phyloP scores from a whole-genome alignment of 2,113 vertebrate species.

The Siniperca knerii region DNA sequence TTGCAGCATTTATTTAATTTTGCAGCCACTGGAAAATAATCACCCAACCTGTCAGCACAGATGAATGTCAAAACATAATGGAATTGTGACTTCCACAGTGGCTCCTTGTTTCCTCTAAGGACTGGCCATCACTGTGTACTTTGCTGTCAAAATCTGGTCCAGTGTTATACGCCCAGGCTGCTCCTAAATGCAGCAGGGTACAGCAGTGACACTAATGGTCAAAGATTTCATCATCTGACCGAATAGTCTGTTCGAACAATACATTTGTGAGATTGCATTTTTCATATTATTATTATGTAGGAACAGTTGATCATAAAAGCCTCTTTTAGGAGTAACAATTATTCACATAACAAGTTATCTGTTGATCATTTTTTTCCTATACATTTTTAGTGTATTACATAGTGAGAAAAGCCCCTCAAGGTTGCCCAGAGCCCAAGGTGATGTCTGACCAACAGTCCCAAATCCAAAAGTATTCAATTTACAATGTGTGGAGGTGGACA shows the following conservation, averaged over 20 bases:
- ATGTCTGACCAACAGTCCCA: not conserved
- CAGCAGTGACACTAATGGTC: conserved; percentile 23
- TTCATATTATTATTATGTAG: not conserved
- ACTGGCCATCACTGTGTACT: conserved; percentile 37
- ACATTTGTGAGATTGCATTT: not conserved
- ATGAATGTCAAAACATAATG: conserved; percentile 58
- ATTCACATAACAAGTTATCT: not conserved
- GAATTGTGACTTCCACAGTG: conserved; percentile 40
- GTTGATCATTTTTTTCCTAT: not conserved
- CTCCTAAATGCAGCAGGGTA: not conserved
- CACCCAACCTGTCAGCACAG: conserved; percentile 35
- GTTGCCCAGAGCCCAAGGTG: not conserved
- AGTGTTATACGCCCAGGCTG: not conserved
- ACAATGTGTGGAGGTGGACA: too few relatives aligned
- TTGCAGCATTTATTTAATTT: conserved; percentile 64
- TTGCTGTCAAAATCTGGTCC: conserved; percentile 32
- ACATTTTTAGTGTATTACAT: not conserved
- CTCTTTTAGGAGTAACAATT: not conserved
- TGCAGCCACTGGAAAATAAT: conserved; percentile 51
- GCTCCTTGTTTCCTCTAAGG: conserved; percentile 39
- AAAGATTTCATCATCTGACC: conserved; percentile 43
- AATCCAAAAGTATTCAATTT: not conserved
- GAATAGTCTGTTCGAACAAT: not conserved
- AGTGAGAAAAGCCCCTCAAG: not conserved
- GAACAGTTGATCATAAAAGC: not conserved